Base-by-base conservation (phyloP, 2,113 vertebrate species). In the Miniopterus natalensis region DNA sequence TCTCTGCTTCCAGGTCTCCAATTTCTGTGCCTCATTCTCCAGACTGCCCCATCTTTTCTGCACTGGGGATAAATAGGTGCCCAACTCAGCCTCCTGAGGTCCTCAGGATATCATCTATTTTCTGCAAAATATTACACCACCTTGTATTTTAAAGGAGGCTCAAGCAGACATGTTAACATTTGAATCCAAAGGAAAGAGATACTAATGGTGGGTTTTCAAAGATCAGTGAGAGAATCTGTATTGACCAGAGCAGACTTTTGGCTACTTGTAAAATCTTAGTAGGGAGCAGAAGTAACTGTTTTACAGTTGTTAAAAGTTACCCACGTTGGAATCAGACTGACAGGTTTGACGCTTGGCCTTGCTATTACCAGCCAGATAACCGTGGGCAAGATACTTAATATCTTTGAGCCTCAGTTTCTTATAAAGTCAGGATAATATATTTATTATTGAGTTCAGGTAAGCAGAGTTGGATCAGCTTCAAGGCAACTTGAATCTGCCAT, bases 21-120 rank as follows among this genome's bases (percentile, higher is more conserved):
- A 8, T 85, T 84, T 84, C 57, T 78, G 25, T 81, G 12, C 14
- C 65, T 96, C 47, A n/a, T 84, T 95, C 25, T 90, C 9, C 9
- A 96, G 27, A 4, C 17, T 73, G 40, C 18, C 12, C 25, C 21
- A 40, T 68, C 20, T 63, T 75, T 66, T 65, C 17, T 94, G 8
- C 2, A 20, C 29, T 59, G 13, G 3, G 0, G 6, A 45, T 65
- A 84, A 83, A 84, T 15, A 45, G 23, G 47, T 73, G 9, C 36
- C 31, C 65, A 78, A 42, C 14, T 70, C 63, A 78, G 23, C 15
- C 29, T 96, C 42, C 42, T 63, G 53, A 70, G 23, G 47, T 70
- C 29, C 27, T 88, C 27, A 92, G 27, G 6, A n/a, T 92, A 53
- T 27, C n/a, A 55, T 61, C 6, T 13, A 8, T 81, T 63, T 88